Evolutionary conservation across 37 sponge, comb jelly and placozoan species (phyloP), one percentile per base, ranked within the genome.

Genomic region (Chondrilla cf. caribensis): DNA sequence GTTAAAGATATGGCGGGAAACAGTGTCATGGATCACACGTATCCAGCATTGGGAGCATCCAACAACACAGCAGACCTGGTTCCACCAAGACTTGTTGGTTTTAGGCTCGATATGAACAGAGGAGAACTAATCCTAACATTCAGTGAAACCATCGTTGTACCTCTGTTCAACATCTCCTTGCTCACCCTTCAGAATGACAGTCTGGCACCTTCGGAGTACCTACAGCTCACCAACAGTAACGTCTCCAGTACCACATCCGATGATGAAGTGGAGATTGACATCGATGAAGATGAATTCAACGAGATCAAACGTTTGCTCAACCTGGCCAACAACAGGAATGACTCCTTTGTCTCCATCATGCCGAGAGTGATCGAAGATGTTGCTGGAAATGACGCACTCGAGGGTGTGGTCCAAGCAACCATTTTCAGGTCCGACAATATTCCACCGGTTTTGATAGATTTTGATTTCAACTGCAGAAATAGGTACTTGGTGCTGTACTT

Each of bases 361-460:
- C 41, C 93, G 1, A 87, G 85, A 15, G 72, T 84, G 7, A 77
- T 96, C 38, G 77, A 88, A 54, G 96, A 96, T 70, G 58, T 93
- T 6, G 93, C 93, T 77, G 91, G 76, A 26, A 96, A 96, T 80
- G 91, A 93, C 81, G 96, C 90, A 21, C 71, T 89, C 37, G 81
- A 87, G 17, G 58, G 44, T 15, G 84, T 87, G 33, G 14, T 89
- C 5, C 38, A 18, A 41, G 86, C 81, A 22, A 70, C 84, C 25
- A 78, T 64, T 26, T 93, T 83, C 58, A 87, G 51, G 19, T 71
- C 79, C 37, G 96, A 96, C 58, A 86, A 77, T 15, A 93, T 84
- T 25, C 64, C 84, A 42, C 90, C 96, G 6, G 6, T 21, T 26
- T 82, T 96, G 21, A 9, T 51, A 2, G 58, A 80, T 21, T 96